Evolutionary conservation across 2,888 invertebrate genomes (phyloP), one percentile per base, ranked within the genome.

Genomic region (Zonitis immaculata): DNA sequence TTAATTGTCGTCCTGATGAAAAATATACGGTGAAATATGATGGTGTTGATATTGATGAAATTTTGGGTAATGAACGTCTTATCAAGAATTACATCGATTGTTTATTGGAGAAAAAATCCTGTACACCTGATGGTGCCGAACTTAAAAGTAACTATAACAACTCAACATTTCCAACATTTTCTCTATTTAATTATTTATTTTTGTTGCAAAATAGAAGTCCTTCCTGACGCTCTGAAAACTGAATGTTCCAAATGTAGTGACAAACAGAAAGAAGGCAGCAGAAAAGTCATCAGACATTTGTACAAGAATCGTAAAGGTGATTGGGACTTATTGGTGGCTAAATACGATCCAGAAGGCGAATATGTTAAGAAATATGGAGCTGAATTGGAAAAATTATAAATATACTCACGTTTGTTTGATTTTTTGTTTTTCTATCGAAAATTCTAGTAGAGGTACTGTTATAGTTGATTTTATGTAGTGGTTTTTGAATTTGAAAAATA

Each of bases 1-100:
- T 18, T 18, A 9, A 16, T 1, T 35, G 35, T 8, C 35, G 35
- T 35, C 66, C 51, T 16, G 51, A 63, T 0, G 68, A 74, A 3
- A 78, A 77, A 22, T 87, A 87, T 73, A 84, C 85, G 0, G 82
- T 83, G 59, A 86, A 84, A 69, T 88, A 83, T 75, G 87, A 87
- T 71, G 81, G 85, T 68, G 78, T 88, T 59, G 83, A 88, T 66
- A 70, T 88, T 25, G 85, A 87, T 20, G 80, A 83, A 65, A 83
- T 88, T 57, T 76, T 88, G 1, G 78, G 78, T 60, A 88, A 84
- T 42, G 79, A 84, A 3, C 79, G 87, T 39, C 76, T 88, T 9
- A 75, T 87, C 42, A 82, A 82, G 59, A 85, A 82, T 49, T 88
- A 88, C 68, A 79, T 85, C 5, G 82, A 85, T 62, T 88, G 88